Evolutionary conservation across 2,797 vertebrate genomes (phyloP).

Genomic region (Muscicapa striata): DNA sequence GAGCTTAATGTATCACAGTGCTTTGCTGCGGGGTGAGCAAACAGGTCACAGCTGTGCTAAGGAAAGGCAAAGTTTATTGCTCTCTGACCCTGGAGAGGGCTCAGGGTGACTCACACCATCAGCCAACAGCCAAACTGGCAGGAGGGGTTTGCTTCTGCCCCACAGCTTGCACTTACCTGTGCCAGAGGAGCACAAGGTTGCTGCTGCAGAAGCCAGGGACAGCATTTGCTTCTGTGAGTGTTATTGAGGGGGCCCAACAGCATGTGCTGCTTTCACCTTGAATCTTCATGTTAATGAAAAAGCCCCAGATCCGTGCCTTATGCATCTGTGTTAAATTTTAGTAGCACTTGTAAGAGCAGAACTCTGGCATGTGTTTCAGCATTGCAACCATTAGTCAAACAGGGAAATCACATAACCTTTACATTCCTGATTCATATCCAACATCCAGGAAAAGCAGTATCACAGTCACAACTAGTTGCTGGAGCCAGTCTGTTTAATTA

Average conservation of each 20-base stretch:
- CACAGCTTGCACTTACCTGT: background rate
- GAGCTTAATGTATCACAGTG: background rate
- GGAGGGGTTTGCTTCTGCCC: background rate
- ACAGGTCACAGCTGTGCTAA: accelerated
- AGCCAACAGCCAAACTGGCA: background rate
- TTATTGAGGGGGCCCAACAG: accelerated
- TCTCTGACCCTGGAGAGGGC: background rate
- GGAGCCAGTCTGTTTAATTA: background rate
- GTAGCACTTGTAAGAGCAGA: background rate
- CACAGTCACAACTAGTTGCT: background rate
- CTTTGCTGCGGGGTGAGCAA: background rate
- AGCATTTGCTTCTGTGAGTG: background rate
- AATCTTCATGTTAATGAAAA: background rate
- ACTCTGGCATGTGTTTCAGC: background rate
- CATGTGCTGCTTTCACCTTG: background rate
- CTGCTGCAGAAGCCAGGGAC: background rate
- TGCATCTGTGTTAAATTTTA: background rate
- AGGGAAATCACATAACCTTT: background rate
- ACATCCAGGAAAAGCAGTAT: background rate
- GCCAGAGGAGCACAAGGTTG: background rate
- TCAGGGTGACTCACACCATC: too few species aligned
- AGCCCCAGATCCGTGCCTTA: background rate
- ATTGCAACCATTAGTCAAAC: background rate
- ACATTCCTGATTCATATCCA: background rate
- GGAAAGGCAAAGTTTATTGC: background rate